Evolutionary conservation across 2,113 vertebrate genomes (phyloP), one percentile per base, ranked within the genome.

Genomic region (Mus pahari): DNA sequence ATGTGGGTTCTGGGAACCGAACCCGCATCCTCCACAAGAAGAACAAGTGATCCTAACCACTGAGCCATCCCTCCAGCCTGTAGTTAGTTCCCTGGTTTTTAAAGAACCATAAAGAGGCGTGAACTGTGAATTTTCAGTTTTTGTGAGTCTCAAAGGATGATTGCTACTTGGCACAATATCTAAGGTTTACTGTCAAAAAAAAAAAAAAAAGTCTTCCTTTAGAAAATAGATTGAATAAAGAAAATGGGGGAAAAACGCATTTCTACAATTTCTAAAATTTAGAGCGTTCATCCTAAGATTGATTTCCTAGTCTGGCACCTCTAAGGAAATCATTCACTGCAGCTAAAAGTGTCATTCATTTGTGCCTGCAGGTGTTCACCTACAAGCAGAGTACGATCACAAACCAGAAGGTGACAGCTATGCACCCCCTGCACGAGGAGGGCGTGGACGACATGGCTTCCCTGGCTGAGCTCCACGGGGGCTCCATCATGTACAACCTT

Each of bases 401-500:
- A 39, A 98, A 98, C 58, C 99, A 99, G 98, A 99, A 99, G 98
- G 99, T 99, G 92, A 99, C 98, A 0, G 97, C 98, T 26, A 99
- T 99, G 99, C 99, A 99, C 97, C 98, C 97, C 82, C 98, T 97
- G 93, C 99, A 99, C 22, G 14, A 97, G 62, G 94, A 97, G 33
- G 99, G 99, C 0, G 99, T 99, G 97, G 99, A 99, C 96, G 99
- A 99, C 98, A 99, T 99, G 99, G 99, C 99, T 33, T 84, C 98
- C 0, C 98, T 99, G 4, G 92, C 99, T 17, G 99, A 99, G 96
- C 99, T 99, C 3, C 99, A 99, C 0, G 99, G 99, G 10, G 99
- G 99, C 1, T 99, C 99, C 97, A 99, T 99, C 98, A 99, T 99
- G 99, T 98, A 99, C 98, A 99, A 99, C 98, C 98, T 99, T 17